Conservation (phyloP, 2,113 vertebrate species). For the Peromyscus maniculatus region DNA sequence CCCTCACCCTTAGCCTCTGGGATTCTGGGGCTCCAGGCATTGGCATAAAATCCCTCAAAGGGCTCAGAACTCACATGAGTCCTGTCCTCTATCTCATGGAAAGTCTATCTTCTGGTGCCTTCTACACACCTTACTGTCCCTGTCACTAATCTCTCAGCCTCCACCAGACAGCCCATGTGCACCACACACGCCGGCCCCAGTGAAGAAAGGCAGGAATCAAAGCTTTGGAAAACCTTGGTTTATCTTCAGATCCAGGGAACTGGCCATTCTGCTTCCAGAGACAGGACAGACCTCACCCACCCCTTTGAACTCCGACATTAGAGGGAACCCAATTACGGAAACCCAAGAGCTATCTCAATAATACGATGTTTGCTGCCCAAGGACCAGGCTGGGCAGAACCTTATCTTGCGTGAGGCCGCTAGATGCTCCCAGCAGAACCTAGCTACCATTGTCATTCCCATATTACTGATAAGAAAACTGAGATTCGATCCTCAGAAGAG, state of each 20-base stretch:
- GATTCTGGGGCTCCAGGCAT: not conserved
- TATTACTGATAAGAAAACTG: slow-evolving; percentile 23
- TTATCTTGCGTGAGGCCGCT: not conserved
- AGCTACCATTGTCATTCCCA: slow-evolving; percentile 23
- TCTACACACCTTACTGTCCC: not conserved
- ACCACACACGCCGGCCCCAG: not conserved
- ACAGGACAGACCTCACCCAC: not conserved
- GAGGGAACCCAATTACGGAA: not conserved
- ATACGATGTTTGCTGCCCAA: not conserved
- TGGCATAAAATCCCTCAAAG: not conserved
- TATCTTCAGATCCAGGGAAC: not conserved
- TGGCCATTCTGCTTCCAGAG: not conserved
- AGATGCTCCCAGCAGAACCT: not conserved
- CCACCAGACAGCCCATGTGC: not conserved
- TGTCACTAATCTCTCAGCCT: not conserved
- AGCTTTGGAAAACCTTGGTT: not conserved
- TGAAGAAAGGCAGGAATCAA: not conserved
- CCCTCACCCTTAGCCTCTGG: not conserved
- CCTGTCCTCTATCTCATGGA: not conserved
- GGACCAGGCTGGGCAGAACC: not conserved
- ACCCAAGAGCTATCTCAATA: not conserved
- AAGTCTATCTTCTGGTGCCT: not conserved
- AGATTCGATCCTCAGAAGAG: not conserved
- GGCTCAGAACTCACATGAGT: not conserved
- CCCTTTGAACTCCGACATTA: slow-evolving; percentile 23